phyloP scores from a whole-genome alignment of 2,888 invertebrate species.

The Sarcophaga rosellei region DNA sequence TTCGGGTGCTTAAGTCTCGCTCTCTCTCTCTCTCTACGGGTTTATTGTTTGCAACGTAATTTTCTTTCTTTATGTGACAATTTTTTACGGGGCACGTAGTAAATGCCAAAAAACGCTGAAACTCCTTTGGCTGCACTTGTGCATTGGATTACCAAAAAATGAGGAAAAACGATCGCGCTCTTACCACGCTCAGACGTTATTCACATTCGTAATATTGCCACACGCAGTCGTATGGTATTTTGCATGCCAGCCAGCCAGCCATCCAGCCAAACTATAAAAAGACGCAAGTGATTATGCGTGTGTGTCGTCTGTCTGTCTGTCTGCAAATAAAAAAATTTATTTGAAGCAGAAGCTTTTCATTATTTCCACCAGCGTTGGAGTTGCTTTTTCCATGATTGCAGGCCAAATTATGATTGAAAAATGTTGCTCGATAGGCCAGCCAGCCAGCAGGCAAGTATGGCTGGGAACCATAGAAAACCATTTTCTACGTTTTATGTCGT shows the following conservation, averaged over 20 bases:
- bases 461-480: too few species aligned
- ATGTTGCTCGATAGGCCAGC: background rate
- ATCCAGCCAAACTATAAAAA: constrained; percentile 6
- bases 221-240: constrained; percentile 47
- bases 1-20: background rate
- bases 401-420: background rate
- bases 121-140: background rate
- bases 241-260: constrained; percentile 24
- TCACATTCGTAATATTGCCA: constrained; percentile 8
- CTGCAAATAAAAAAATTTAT: constrained; percentile 20
- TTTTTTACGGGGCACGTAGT: background rate
- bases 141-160: background rate
- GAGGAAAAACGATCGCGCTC: background rate
- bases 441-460: too few species aligned
- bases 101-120: background rate
- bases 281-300: background rate
- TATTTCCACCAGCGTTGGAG: background rate
- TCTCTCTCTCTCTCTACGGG: background rate
- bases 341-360: constrained; percentile 41
- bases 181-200: background rate
- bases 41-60: background rate
- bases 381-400: background rate
- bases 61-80: background rate
- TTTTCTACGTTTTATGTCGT: too few species aligned
- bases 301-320: background rate